Evolutionary conservation across 2,113 vertebrate genomes (phyloP), one percentile per base, ranked within the genome.

Genomic region (Sinocyclocheilus anophthalmus): DNA sequence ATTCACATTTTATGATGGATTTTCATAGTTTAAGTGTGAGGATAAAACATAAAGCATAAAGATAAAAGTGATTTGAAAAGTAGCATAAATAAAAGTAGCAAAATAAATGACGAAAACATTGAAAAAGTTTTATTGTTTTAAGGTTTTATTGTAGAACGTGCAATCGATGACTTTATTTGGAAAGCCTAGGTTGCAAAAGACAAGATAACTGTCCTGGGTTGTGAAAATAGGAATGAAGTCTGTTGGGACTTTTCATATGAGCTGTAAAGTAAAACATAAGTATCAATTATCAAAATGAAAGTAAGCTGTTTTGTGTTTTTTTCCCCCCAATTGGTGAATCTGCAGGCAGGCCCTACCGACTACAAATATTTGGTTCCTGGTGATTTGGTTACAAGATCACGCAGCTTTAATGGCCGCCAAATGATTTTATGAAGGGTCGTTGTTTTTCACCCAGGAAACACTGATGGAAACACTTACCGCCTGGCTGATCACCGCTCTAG

Each of bases 391-490:
- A 39, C 79, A 81, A 67, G 61, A 81, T 80, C 55, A 63, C 1
- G 33, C 77, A 67, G 77, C 0, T 20, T 12, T 61, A 59, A 8
- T 12, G 1, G n/a, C 76, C 0, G 37, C 53, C 53, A 80, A 80
- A 80, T 48, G 2, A 45, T 45, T 10, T 45, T 67, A 81, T 65
- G 63, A 39, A 70, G 53, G 76, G 55, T 70, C 20, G 11, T 59
- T 61, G 53, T 67, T 72, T 69, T 45, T 50, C 30, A 57, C 75
- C 75, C 75, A 78, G 26, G 75, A 83, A 83, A 85, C 6, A 20
- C 59, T 22, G 26, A 78, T 30, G 45, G 72, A 79, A 76, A 85
- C 53, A 26, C 48, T 88, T 69, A 70, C n/a, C 1, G 63, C 48
- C n/a, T 76, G 61, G 72, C 78, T 48, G 37, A 82, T 88, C 78